These are phyloP conservation scores for Pangasianodon hypophthalmus DNA, from an alignment of 2,113 vertebrate species.

Conservation along the genomic window DNA sequence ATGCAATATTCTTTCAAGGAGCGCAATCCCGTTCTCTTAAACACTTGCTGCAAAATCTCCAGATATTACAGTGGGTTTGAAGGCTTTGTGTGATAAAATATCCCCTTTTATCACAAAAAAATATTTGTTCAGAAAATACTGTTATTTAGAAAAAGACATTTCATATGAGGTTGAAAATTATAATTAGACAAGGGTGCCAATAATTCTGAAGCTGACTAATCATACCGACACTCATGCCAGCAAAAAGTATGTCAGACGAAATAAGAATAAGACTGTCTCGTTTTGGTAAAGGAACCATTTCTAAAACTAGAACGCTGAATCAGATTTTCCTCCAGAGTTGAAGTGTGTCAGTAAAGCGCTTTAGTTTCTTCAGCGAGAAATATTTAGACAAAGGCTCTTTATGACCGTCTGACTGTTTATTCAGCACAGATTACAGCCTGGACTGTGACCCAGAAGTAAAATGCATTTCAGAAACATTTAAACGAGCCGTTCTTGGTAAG, in stretches of 20 bases:
- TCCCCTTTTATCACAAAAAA: background rate
- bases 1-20: background rate
- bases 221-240: background rate
- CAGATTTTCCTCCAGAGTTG: slow-evolving; percentile 1
- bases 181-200: background rate
- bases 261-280: background rate
- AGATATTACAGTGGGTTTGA: background rate
- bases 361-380: background rate
- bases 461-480: background rate
- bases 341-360: background rate
- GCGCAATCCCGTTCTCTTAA: background rate
- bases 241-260: background rate
- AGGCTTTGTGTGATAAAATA: too few relatives aligned
- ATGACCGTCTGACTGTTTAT: background rate
- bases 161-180: background rate
- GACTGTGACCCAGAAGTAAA: background rate
- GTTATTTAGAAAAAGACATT: background rate
- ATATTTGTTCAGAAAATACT: background rate
- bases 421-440: slow-evolving; percentile 2
- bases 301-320: background rate
- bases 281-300: background rate
- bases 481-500: background rate
- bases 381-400: background rate
- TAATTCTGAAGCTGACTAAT: background rate
- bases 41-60: background rate